A percentile compares a stretch with the other conserved stretches of the same genome.
Evolutionary conservation across 2,797 vertebrate genomes (phyloP).

Genomic region (Selene dorsalis): DNA sequence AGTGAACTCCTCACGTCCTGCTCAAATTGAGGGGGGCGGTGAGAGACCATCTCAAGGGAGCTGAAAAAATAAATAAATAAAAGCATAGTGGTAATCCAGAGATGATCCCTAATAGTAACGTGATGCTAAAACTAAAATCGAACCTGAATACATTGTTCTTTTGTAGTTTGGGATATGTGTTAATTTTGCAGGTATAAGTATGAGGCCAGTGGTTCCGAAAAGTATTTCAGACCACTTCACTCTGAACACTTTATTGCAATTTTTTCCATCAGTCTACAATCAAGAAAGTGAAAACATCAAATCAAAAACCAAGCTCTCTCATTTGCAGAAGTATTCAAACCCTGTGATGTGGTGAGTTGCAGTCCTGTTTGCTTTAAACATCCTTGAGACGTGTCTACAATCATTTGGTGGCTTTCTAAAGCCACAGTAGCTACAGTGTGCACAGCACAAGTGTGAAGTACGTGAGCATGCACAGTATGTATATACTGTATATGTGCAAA

Average conservation of each 20-base stretch:
- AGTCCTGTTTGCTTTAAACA: not conserved
- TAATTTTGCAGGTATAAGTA: not conserved
- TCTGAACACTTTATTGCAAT: not conserved
- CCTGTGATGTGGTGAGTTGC: not conserved
- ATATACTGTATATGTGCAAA: not conserved
- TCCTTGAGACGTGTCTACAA: not conserved
- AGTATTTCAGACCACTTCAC: not conserved
- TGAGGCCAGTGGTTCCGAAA: not conserved
- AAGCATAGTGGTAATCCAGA: conserved; percentile 7
- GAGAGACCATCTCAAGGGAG: conserved; percentile 20
- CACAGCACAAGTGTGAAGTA: not conserved
- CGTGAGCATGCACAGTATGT: not conserved
- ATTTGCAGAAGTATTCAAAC: not conserved
- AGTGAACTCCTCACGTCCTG: conserved; percentile 30
- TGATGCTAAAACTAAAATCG: not conserved
- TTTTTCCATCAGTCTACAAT: not conserved
- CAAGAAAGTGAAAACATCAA: not conserved
- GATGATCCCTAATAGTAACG: not conserved
- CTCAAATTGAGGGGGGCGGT: conserved; percentile 17
- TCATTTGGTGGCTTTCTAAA: not conserved
- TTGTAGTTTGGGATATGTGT: not conserved
- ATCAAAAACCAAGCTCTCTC: not conserved
- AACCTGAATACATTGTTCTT: not conserved
- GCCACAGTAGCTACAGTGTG: not conserved
- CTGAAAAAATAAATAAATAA: conserved; percentile 21